Evolutionary conservation across 1,140 invertebrate genomes (phyloP), one percentile per base, ranked within the genome.

Genomic region (Drosophila kurseongensis): DNA sequence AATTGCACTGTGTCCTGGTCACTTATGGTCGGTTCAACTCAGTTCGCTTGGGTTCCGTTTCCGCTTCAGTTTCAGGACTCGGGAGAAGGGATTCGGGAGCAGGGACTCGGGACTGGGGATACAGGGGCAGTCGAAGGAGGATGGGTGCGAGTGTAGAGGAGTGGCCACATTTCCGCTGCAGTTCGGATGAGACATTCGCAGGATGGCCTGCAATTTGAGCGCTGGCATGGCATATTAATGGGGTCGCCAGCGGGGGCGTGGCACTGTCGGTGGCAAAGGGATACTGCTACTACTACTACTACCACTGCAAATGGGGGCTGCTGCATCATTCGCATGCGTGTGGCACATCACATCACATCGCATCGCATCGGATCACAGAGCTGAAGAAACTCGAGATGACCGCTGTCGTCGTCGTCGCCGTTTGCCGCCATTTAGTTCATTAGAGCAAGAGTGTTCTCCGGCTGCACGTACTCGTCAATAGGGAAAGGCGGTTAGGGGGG

Each of bases 191-290:
- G 78, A 75, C 48, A 80, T 57, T 76, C 54, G 71, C 44, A 83
- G 75, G 80, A 85, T 47, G 81, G 71, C 82, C 84, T 86, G 82
- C 81, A 85, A 86, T 85, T 81, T 88, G 79, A 86, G 84, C 75
- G 75, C 80, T 86, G 57, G 76, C 75, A 68, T 86, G 67, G 83
- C 83, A 86, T 86, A 80, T 88, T 86, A 86, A 86, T 86, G 75
- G 75, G 58, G 62, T 47, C 38, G 67, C 52, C 38, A 35, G 23
- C 23, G 47, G 47, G 40, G 65, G 65, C 65, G 60, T 67, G 63
- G 45, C 58, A 51, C 29, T 13, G 29, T 27, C 29, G 10, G 38
- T 23, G 40, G 44, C 32, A 16, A 10, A 59, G 27, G 32, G 56
- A 45, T 44, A 54, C n/a, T 38, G 36, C 36, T 38, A 10, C 36